Conservation (phyloP, 2,113 vertebrate species). For the Aspiorhynchus laticeps region DNA sequence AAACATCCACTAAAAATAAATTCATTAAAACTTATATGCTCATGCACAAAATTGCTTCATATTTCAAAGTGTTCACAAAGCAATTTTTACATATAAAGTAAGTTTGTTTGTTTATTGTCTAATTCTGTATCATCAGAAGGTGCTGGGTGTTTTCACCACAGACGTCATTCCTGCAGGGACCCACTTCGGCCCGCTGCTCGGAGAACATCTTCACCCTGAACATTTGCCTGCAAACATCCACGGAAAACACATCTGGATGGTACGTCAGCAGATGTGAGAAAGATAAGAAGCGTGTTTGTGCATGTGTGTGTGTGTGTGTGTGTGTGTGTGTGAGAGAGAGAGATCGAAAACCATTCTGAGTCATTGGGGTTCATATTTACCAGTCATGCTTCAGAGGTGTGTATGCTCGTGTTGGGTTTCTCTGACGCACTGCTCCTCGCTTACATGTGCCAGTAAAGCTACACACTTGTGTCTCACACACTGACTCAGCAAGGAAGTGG, state of each 20-base stretch:
- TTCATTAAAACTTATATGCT: not conserved
- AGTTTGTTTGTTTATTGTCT: too few relatives aligned
- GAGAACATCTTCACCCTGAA: conserved; percentile 3
- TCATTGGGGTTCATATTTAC: conserved; percentile 28
- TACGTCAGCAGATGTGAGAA: conserved; percentile 11
- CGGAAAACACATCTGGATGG: conserved; percentile 23
- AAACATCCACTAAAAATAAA: not conserved
- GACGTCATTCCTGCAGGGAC: not conserved
- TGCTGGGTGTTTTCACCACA: conserved; percentile 16
- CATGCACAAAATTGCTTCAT: not conserved
- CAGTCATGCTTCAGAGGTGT: conserved; percentile 20
- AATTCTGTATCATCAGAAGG: not conserved
- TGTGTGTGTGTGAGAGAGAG: conserved; percentile 1
- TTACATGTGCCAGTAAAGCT: conserved; percentile 41
- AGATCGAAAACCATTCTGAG: conserved; percentile 20
- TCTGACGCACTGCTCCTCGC: conserved; percentile 25
- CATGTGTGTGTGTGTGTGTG: not conserved
- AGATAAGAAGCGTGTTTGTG: conserved; percentile 39
- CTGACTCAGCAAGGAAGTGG: conserved; percentile 49
- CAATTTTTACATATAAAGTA: too few relatives aligned
- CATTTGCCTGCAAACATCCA: not conserved
- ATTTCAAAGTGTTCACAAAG: not conserved
- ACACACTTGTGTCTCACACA: conserved; percentile 9
- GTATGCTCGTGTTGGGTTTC: conserved; percentile 15
- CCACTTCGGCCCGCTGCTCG: not conserved